Evolutionary conservation across 1,140 invertebrate species (phyloP).

Genomic region (Hetaerina americana): DNA sequence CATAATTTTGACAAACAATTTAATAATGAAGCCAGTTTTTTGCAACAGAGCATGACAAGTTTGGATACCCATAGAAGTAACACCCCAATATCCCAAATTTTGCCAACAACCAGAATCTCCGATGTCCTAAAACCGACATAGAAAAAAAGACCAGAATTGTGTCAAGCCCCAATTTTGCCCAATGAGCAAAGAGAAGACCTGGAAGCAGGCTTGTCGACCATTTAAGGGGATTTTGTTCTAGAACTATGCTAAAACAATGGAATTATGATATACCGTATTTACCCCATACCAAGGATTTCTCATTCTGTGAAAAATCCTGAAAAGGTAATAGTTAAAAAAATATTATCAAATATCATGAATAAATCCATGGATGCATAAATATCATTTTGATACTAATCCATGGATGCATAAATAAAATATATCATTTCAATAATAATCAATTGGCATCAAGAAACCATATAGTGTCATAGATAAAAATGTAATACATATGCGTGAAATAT

Average conservation of each 20-base stretch:
- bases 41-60: constrained; percentile 17
- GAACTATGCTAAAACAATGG: neutral
- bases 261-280: neutral
- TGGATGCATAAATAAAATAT: no score
- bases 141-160: neutral
- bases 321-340: no score
- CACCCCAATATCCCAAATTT: neutral
- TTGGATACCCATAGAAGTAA: constrained; percentile 9
- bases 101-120: neutral
- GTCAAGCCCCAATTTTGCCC: constrained; percentile 50
- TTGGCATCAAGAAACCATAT: no score
- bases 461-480: no score
- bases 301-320: no score
- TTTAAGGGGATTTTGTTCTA: neutral
- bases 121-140: neutral
- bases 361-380: no score
- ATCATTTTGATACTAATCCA: no score
- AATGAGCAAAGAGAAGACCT: constrained; percentile 77
- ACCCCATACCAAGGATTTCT: neutral
- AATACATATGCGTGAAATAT: no score
- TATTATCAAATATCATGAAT: no score
- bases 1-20: constrained; percentile 6
- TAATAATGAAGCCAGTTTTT: constrained; percentile 8
- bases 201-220: constrained; percentile 30
- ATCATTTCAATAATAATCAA: no score